Evolutionary conservation across 2,888 invertebrate species (phyloP).

Genomic region (Chloromyia formosa): DNA sequence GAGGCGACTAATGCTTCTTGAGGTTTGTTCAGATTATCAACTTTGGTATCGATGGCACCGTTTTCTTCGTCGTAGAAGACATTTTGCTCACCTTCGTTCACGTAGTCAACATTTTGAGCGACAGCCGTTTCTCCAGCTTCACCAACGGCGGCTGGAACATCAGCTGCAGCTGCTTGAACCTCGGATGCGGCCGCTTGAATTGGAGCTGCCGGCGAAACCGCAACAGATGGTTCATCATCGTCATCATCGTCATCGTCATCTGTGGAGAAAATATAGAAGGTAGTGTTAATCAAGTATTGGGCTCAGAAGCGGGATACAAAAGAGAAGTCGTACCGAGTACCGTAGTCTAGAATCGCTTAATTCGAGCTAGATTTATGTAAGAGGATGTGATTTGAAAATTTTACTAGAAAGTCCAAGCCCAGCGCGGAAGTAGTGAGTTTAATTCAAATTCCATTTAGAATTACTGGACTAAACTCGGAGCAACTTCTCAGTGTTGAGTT

Average conservation of each 20-base stretch:
- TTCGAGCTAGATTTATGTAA: no score
- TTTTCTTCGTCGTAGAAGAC: slow-evolving; percentile 64
- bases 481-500: no score
- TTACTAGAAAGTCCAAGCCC: no score
- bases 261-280: neutral
- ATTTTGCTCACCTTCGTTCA: slow-evolving; percentile 64
- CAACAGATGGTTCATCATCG: slow-evolving; percentile 65
- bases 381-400: neutral
- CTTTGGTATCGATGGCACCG: slow-evolving; percentile 56
- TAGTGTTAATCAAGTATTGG: neutral
- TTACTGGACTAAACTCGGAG: no score
- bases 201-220: slow-evolving; percentile 45
- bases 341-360: no score
- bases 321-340: no score
- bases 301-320: no score
- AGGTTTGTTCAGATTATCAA: slow-evolving; percentile 53
- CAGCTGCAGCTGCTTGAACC: slow-evolving; percentile 54
- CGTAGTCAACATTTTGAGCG: slow-evolving; percentile 53
- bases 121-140: slow-evolving; percentile 44
- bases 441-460: no score
- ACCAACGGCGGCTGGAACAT: slow-evolving; percentile 51
- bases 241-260: slow-evolving; percentile 67
- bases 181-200: slow-evolving; percentile 48
- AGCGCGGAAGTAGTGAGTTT: no score
- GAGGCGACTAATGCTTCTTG: slow-evolving; percentile 22